Base-by-base conservation (phyloP, 2,113 vertebrate genomes). In the Lophura nycthemera region DNA sequence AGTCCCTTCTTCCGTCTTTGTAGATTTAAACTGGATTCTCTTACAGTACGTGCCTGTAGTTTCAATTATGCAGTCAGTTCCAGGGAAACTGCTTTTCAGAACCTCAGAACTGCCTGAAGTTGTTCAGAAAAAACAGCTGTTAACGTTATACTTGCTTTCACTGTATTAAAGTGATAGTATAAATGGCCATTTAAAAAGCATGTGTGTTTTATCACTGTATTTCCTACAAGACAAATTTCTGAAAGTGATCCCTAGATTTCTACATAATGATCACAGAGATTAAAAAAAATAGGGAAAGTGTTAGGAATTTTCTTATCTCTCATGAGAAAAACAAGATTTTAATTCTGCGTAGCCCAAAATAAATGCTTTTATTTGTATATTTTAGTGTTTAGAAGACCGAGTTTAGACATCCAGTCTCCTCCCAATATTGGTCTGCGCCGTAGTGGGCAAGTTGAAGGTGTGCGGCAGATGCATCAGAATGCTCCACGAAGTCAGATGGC, bases 401-500 rank as follows among this genome's bases (percentile, higher is more conserved):
- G 98, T 32, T 97, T 98, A 11, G 99, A 99, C 25, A 98, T 99
- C 79, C 98, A 99, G 92, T 99, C 99, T 8, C 98, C 99, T 2
- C 99, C 99, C 32, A 99, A 99, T 69, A 99, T 99, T n/a, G 99
- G 99, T 21, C 96, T 99, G 74, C 98, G 99, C 22, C 99, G 99
- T 40, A 99, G 99, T 11, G 99, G 99, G 20, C 99, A 99, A 95
- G 99, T 99, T 87, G 99, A 99, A 96, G 99, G 99, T 2, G 99
- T 99, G 40, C 98, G 99, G 30, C 99, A 99, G 91, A 99, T 99
- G 99, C 99, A 99, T 94, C 99, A 99, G 87, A 99, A 99, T 15
- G 98, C 99, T 9, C 99, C 99, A 3, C 98, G 98, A 30, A 99
- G 99, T 96, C 99, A 99, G 88, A 99, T 99, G 85, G 99, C 99